Conservation (phyloP, 2,888 invertebrate species). For the Tethea ocularis region DNA sequence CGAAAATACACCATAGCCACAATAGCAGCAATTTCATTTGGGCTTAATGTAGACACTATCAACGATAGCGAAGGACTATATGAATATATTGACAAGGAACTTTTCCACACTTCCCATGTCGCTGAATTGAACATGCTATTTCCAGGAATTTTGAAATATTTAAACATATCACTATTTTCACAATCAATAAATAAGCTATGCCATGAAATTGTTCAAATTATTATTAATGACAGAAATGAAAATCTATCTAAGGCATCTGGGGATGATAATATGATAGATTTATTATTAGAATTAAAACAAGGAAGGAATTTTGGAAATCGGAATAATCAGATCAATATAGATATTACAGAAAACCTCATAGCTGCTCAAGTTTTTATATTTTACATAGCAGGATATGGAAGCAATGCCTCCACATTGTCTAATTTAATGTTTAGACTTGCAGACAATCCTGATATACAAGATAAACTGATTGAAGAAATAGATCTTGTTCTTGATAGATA, state of each 20-base stretch:
- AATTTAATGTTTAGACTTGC: slow-evolving; percentile 64
- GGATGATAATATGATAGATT: slow-evolving; percentile 35
- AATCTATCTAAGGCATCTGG: slow-evolving; percentile 17
- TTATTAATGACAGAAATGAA: slow-evolving; percentile 19
- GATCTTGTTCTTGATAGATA: slow-evolving; percentile 48
- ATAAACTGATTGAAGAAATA: slow-evolving; percentile 53
- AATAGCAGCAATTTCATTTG: slow-evolving; percentile 34
- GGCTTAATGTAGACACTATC: slow-evolving; percentile 36
- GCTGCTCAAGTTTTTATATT: slow-evolving; percentile 68
- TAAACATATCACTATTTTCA: slow-evolving; percentile 35
- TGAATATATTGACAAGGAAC: slow-evolving; percentile 28
- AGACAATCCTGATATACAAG: slow-evolving; percentile 56
- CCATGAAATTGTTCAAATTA: slow-evolving; percentile 32
- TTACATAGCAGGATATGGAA: slow-evolving; percentile 71
- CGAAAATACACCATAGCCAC: slow-evolving; percentile 40
- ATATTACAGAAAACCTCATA: slow-evolving; percentile 51
- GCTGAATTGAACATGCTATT: slow-evolving; percentile 43
- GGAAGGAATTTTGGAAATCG: slow-evolving; percentile 17
- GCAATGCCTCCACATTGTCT: slow-evolving; percentile 59
- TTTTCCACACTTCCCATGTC: slow-evolving; percentile 30
- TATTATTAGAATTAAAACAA: slow-evolving; percentile 29
- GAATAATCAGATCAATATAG: slow-evolving; percentile 19
- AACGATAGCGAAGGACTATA: slow-evolving; percentile 29
- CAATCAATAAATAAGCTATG: slow-evolving; percentile 31
- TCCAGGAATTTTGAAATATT: slow-evolving; percentile 34